phyloP scores from a whole-genome alignment of 2,113 vertebrate genomes.

The Lasiurus cinereus region DNA sequence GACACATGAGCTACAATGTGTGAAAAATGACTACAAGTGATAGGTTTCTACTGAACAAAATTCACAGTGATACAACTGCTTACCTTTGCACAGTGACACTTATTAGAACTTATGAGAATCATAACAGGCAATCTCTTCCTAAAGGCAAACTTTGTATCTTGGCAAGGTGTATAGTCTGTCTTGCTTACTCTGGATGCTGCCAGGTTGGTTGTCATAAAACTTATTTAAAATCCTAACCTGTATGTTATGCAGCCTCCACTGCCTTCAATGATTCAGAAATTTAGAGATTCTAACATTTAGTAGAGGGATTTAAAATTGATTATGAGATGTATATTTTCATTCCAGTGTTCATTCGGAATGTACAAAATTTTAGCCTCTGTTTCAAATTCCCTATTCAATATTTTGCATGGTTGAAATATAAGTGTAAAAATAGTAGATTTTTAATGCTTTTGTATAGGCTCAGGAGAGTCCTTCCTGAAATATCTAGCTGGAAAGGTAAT shows the following conservation, averaged over 20 bases:
- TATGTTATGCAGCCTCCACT: slow-evolving; percentile 21
- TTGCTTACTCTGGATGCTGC: slow-evolving; percentile 76
- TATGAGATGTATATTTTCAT: slow-evolving; percentile 41
- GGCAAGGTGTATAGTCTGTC: slow-evolving; percentile 69
- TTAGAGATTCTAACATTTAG: slow-evolving; percentile 56
- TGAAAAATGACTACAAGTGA: slow-evolving; percentile 82
- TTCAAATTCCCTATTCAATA: slow-evolving; percentile 68
- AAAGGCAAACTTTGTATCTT: slow-evolving; percentile 77
- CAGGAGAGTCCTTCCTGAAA: slow-evolving; percentile 88
- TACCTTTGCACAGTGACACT: slow-evolving; percentile 84
- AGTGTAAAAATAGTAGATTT: slow-evolving; percentile 86
- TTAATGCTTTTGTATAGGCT: slow-evolving; percentile 87
- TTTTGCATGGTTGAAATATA: slow-evolving; percentile 82
- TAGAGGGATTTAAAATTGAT: slow-evolving; percentile 44
- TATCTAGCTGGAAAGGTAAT: slow-evolving; percentile 91
- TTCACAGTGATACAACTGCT: slow-evolving; percentile 82
- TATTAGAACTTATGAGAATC: slow-evolving; percentile 85
- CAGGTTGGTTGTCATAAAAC: slow-evolving; percentile 48
- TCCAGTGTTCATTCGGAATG: slow-evolving; percentile 64
- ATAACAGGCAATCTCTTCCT: slow-evolving; percentile 82
- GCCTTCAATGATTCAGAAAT: slow-evolving; percentile 69
- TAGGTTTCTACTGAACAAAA: slow-evolving; percentile 84
- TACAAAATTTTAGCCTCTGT: slow-evolving; percentile 61
- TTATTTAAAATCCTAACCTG: slow-evolving; percentile 70
- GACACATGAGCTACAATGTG: slow-evolving; percentile 69